Evolutionary conservation across 2,797 vertebrate genomes (phyloP).

Genomic region (Tenualosa ilisha): DNA sequence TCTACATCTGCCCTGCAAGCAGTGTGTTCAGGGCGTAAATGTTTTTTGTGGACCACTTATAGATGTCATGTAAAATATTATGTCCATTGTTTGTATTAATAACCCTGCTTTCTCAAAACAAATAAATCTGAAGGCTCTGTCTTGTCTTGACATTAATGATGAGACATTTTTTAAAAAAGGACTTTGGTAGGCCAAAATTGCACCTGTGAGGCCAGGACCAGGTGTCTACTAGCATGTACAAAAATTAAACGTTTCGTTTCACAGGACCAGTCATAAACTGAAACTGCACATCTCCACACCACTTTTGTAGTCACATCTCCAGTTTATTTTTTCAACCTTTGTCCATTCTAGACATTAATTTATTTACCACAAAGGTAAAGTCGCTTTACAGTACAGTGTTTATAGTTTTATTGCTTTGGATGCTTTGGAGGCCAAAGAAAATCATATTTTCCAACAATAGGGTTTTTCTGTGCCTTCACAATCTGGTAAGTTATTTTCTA

Average conservation of each 20-base stretch:
- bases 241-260: not conserved
- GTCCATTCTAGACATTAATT: not conserved
- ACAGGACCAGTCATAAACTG: not conserved
- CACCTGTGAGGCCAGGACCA: no score
- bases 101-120: no score
- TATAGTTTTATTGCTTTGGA: not conserved
- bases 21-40: no score
- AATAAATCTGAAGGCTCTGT: no score
- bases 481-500: slow-evolving; percentile 4
- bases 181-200: no score
- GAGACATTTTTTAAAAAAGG: no score
- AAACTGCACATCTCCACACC: not conserved
- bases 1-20: no score
- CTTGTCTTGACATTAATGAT: no score
- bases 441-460: not conserved
- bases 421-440: not conserved
- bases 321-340: not conserved
- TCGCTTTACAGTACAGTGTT: not conserved
- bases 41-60: no score
- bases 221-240: no score
- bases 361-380: not conserved
- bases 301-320: not conserved
- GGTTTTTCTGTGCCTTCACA: not conserved
- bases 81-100: no score
- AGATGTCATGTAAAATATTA: no score